Base-by-base conservation (phyloP, 2,113 vertebrate genomes). In the Mirounga angustirostris region DNA sequence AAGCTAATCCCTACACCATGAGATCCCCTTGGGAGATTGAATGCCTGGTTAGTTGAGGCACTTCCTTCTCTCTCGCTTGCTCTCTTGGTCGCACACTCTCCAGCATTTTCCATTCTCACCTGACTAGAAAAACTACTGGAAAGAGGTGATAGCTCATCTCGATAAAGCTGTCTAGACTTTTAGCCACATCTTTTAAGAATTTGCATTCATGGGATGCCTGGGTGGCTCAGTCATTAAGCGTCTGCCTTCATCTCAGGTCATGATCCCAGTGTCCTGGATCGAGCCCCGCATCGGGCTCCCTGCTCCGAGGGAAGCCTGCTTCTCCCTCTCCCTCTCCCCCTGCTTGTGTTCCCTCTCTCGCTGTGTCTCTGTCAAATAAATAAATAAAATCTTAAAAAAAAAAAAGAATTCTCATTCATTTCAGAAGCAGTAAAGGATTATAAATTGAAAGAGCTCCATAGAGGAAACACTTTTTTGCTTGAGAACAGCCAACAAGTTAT, bases 401-500 rank as follows among this genome's bases (percentile, higher is more conserved):
- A 13, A 54, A 54, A 90, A 76, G 43, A 97, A 92, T 46, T 74
- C 30, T 28, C 19, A 40, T 88, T 96, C 22, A 96, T 94, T 96
- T 95, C 65, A 92, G 30, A 52, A 93, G 36, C n/a, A 83, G 26
- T 74, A 74, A 81, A 89, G 56, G 84, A 92, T 12, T 95, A 4
- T 54, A 94, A 97, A 94, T 93, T 61, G 65, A 92, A 96, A 83
- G 33, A 1, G 5, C 33, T 93, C 54, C 26, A 14, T 24, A 36
- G 40, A 93, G 28, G 79, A 94, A 96, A 79, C 22, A 28, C 92
- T 67, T 73, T 61, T 95, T 95, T 93, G 46, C 76, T 86, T 94
- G 54, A 74, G 46, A 94, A 83, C 12, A 91, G n/a, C 61, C 61
- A 96, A 87, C 50, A 81, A 94, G 87, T 92, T 97, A 24, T 91